A percentile compares a stretch with the other conserved stretches of the same genome.
Evolutionary conservation across 2,888 invertebrate genomes (phyloP).

Genomic region (Chirona hameri): DNA sequence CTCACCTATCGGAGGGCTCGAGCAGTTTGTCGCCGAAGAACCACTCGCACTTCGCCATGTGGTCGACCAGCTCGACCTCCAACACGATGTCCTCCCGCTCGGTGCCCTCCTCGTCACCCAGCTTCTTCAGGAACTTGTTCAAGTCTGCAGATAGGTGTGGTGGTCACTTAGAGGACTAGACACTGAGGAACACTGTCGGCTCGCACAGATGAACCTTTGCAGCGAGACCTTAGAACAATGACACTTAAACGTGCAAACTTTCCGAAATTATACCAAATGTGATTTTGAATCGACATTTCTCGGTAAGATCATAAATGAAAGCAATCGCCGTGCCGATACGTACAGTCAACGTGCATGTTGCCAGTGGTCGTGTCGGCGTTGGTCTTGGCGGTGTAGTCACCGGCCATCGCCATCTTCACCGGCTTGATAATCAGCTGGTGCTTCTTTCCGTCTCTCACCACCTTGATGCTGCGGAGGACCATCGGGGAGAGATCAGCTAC

Average conservation of each 20-base stretch:
- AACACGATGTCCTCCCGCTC: conserved; percentile 91
- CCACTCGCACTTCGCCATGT: conserved; percentile 92
- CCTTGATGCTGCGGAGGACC: conserved; percentile 54
- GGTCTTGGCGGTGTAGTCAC: conserved; percentile 85
- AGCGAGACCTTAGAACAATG: no score
- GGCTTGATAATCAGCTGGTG: conserved; percentile 91
- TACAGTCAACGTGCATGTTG: conserved; percentile 89
- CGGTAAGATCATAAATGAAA: no score
- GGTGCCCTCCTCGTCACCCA: conserved; percentile 87
- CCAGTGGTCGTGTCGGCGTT: conserved; percentile 93
- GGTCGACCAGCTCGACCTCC: conserved; percentile 94
- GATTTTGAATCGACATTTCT: no score
- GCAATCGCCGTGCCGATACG: conserved; percentile 49
- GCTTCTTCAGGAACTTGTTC: conserved; percentile 93
- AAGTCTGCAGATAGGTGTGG: conserved; percentile 60
- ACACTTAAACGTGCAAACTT: no score
- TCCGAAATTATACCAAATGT: no score
- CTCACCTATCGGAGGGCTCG: conserved; percentile 33
- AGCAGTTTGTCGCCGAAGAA: conserved; percentile 69
- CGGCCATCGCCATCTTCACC: conserved; percentile 91
- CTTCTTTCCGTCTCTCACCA: conserved; percentile 86
- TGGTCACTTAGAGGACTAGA: not conserved
- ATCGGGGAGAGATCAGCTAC: no score
- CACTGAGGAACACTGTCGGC: no score
- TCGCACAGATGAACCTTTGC: no score